Evolutionary conservation across 2,888 invertebrate species (phyloP), one percentile per base, ranked within the genome.

Genomic region (Cinara cedri): DNA sequence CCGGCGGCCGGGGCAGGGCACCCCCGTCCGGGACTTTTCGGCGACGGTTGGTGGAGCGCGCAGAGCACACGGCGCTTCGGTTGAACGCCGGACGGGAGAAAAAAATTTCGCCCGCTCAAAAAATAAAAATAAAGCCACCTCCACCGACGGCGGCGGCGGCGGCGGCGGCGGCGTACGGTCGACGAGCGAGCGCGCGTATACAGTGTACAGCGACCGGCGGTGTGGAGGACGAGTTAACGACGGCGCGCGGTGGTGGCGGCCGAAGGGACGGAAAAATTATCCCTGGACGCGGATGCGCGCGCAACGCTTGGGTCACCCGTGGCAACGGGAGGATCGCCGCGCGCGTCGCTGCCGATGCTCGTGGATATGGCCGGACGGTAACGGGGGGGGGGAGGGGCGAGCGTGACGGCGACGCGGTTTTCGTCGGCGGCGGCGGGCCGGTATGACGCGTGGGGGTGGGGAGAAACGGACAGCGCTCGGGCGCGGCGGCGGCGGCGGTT

Each of bases 311-410:
- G 57, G 76, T 78, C 76, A 68, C 76, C 76, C 76, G 68, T 78
- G 68, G 76, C 76, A 78, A 78, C 76, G 55, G 68, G 66, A 57
- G 55, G 68, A 78, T 78, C 66, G 14, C 51, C 54, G 74, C 63
- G 63, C n/a, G 74, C 49, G 24, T 54, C 19, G 51, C 42, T 60
- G 34, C 51, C 51, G 44, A 57, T 14, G 55, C 65, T 42, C 49
- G 74, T 60, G 62, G 51, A 74, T 19, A 42, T 84, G 83, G 86
- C 82, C 81, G 81, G 76, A 82, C 81, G 71, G 81, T 80, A 71
- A 75, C 80, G 81, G 49, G 82, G 80, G 80, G 81, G 75, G 34
- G 34, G 63, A 51, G 51, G 70, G 63, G 21, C 51, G 63, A 63
- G 63, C 13, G 60, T 46, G 49, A 11, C 72, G 46, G 13, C 10